Conservation (phyloP, 2,113 vertebrate species). For the Chascanopsetta lugubris region DNA sequence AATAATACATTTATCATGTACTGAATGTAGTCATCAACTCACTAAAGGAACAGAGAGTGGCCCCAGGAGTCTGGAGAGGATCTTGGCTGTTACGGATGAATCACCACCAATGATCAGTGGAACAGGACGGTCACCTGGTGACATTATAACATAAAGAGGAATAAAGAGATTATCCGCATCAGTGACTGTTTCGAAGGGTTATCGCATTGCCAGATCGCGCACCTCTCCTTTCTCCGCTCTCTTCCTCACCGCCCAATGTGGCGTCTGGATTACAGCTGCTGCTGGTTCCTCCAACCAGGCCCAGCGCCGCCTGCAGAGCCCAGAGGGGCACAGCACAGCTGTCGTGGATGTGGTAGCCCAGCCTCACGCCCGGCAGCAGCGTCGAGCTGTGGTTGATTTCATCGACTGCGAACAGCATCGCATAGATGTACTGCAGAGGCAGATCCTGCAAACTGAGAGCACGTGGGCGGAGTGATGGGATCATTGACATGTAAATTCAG, state of each 20-base stretch:
- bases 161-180: neutral
- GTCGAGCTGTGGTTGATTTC: slow-evolving; percentile 77
- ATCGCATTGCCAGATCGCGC: neutral
- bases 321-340: slow-evolving; percentile 69
- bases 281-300: slow-evolving; percentile 68
- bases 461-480: slow-evolving; percentile 5
- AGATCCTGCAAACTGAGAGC: slow-evolving; percentile 66
- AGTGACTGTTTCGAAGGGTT: too few species aligned
- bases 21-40: slow-evolving; percentile 37
- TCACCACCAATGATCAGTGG: slow-evolving; percentile 77
- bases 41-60: slow-evolving; percentile 78
- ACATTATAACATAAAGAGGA: neutral
- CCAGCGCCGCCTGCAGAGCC: slow-evolving; percentile 63
- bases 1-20: neutral
- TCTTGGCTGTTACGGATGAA: slow-evolving; percentile 71
- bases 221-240: neutral
- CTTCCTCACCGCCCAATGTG: neutral
- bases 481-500: neutral
- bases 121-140: slow-evolving; percentile 45
- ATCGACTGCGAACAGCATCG: slow-evolving; percentile 80
- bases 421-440: slow-evolving; percentile 72
- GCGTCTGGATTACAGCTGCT: slow-evolving; percentile 50
- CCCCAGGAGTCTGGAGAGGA: slow-evolving; percentile 69
- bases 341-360: slow-evolving; percentile 77
- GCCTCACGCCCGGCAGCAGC: slow-evolving; percentile 75